These are phyloP conservation scores for Periphyllus acericola DNA, from an alignment of 2,888 invertebrate species.

Conservation along the genomic window DNA sequence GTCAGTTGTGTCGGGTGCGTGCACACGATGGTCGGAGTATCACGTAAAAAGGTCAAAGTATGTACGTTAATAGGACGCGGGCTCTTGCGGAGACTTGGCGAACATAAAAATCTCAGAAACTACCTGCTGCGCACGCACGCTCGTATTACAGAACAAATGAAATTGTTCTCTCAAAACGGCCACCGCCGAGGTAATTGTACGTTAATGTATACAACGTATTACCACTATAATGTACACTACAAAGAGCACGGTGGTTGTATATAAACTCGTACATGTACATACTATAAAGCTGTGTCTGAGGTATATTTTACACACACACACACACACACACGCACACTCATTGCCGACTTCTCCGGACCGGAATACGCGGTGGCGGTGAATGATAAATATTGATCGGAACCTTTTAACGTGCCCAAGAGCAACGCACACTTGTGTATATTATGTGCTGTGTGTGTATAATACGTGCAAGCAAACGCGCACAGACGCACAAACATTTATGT, in stretches of 20 bases:
- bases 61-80: background rate
- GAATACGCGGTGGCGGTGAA: background rate
- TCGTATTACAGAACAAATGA: background rate
- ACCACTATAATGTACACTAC: background rate
- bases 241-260: background rate
- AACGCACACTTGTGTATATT: background rate
- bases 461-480: too few relatives aligned
- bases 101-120: background rate
- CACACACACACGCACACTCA: background rate
- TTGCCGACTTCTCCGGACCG: background rate
- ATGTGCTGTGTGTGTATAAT: background rate
- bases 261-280: background rate
- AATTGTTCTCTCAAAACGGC: background rate
- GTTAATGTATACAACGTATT: slow-evolving; percentile 15
- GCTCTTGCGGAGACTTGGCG: background rate
- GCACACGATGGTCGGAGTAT: too few relatives aligned
- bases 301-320: background rate
- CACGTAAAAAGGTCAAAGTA: too few relatives aligned
- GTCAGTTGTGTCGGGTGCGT: too few relatives aligned
- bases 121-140: background rate
- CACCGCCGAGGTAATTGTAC: slow-evolving; percentile 1
- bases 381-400: slow-evolving; percentile 41
- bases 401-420: slow-evolving; percentile 30
- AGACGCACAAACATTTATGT: background rate
- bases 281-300: too few relatives aligned